Evolutionary conservation across 53 echinoderm and acorn worm genomes (phyloP).

Genomic region (Arbacia lixula): DNA sequence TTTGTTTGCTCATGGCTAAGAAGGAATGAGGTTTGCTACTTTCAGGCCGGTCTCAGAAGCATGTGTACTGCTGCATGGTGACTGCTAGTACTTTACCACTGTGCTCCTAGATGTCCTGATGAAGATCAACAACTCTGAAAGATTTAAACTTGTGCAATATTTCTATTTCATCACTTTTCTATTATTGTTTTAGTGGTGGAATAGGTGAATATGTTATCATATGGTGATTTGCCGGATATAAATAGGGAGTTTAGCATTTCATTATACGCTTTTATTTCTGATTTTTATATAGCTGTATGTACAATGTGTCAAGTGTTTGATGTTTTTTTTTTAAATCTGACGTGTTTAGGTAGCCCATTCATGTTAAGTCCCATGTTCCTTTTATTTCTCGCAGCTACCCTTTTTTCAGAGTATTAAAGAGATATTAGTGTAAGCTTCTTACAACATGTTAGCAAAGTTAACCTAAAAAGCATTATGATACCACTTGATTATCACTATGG

Average conservation of each 20-base stretch:
- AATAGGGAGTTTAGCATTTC: constrained; percentile 17
- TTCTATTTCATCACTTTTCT: constrained; percentile 39
- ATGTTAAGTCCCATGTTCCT: no score
- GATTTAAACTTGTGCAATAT: constrained; percentile 59
- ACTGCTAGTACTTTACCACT: constrained; percentile 20
- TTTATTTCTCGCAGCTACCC: no score
- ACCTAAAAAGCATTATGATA: no score
- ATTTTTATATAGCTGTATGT: constrained; percentile 19
- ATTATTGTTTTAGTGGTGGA: constrained; percentile 55
- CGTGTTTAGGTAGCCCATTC: background rate
- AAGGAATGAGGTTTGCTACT: constrained; percentile 2
- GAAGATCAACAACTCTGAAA: constrained; percentile 42
- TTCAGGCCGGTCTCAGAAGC: constrained; percentile 6
- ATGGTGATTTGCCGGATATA: constrained; percentile 18
- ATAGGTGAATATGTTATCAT: background rate
- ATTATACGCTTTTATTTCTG: constrained; percentile 18
- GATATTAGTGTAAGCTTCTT: no score
- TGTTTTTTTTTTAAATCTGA: background rate
- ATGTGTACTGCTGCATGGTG: no score
- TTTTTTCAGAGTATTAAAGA: no score
- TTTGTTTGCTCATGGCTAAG: constrained; percentile 32
- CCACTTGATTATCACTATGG: no score
- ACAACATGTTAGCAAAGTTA: no score
- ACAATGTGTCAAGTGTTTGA: constrained; percentile 2
- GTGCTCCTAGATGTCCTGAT: constrained; percentile 30